Evolutionary conservation across 1,140 invertebrate genomes (phyloP), one percentile per base, ranked within the genome.

Genomic region (Calephelis virginiensis): DNA sequence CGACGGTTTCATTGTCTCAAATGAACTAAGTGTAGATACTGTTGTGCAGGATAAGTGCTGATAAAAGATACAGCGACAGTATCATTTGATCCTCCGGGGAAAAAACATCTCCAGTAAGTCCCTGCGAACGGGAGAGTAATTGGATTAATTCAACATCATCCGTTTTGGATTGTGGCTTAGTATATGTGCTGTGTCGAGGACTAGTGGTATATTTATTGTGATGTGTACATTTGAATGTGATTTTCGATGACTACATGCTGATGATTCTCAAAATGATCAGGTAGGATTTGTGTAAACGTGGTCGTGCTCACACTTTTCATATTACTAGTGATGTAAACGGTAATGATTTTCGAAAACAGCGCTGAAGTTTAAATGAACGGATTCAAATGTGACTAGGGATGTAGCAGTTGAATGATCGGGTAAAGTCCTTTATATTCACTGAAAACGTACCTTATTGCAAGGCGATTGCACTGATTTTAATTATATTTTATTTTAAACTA

Each of bases 41-140:
- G 73, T 65, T 73, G 70, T 72, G 76, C 76, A 78, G 78, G 77
- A 81, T 74, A 68, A 73, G 60, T 65, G 73, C 71, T 88, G 85
- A 90, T 90, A 90, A 90, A 82, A 88, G 86, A 87, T 87, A 85
- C 69, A 64, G 71, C 71, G 72, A 80, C 76, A 90, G 87, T 89
- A 82, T 81, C 80, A 80, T 68, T 83, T 85, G 77, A 81, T 85
- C 78, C 81, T 74, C 76, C 76, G 77, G 70, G 75, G 69, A 71
- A 83, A 74, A 76, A 83, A 70, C 80, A 75, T 76, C 73, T 77
- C 76, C 61, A 70, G 66, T 63, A 62, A 72, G 69, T 72, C 67
- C 69, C 67, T 50, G 71, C 66, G 66, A 64, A 69, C 70, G 74
- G 70, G 73, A 73, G 40, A 66, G 60, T 87, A 90, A 90, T 90